A percentile compares a stretch with the other conserved stretches of the same genome.
Conservation (phyloP, 2,888 invertebrate genomes). For the Drosophila parthenogenetica region DNA sequence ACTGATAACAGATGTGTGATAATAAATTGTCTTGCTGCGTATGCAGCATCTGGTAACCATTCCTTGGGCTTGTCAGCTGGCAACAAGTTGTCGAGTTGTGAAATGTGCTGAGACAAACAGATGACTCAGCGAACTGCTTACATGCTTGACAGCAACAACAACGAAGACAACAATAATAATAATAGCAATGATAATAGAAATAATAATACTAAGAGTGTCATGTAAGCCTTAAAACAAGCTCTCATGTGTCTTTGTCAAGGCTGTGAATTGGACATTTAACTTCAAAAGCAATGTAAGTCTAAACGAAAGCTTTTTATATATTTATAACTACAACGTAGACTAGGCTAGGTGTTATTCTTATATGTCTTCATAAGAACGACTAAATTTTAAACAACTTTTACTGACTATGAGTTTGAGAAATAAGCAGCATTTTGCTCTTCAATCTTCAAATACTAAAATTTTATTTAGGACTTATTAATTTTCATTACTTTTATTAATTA, state of each 20-base stretch:
- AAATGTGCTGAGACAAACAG: slow-evolving; percentile 17
- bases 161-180: no score
- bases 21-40: slow-evolving; percentile 10
- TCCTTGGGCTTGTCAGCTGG: slow-evolving; percentile 23
- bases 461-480: no score
- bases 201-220: background rate
- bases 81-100: slow-evolving; percentile 41
- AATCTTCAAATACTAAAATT: no score
- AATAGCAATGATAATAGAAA: background rate
- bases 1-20: slow-evolving; percentile 45
- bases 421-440: no score
- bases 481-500: no score
- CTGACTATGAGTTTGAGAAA: no score
- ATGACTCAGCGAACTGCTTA: slow-evolving; percentile 35
- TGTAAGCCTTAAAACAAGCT: background rate
- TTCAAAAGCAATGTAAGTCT: background rate
- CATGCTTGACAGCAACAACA: background rate
- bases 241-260: background rate
- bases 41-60: slow-evolving; percentile 37
- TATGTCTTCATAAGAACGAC: no score
- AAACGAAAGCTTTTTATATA: background rate
- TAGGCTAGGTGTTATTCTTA: no score
- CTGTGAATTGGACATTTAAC: background rate
- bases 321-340: no score
- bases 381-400: no score